These are phyloP conservation scores for Corythoichthys intestinalis DNA, from an alignment of 2,113 vertebrate genomes.

Conservation along the genomic window DNA sequence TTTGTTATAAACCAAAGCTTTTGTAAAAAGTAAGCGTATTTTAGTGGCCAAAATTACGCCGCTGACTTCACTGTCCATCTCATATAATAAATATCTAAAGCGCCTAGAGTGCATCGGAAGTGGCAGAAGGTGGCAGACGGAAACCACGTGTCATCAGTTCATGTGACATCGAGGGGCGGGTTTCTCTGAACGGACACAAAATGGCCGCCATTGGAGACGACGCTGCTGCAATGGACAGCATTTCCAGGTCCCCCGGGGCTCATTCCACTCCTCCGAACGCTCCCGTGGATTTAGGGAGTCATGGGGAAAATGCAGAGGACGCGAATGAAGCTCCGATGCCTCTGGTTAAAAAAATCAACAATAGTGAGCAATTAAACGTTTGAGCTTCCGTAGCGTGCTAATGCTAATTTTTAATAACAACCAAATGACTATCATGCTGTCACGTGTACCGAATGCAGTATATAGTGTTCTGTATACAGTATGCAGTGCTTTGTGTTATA, in stretches of 20 bases:
- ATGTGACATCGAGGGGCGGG: conserved; percentile 54
- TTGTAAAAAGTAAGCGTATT: too few species aligned
- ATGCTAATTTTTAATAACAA: conserved; percentile 31
- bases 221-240: conserved; percentile 66
- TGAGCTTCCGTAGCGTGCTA: conserved; percentile 26
- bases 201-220: conserved; percentile 73
- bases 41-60: too few species aligned
- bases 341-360: conserved; percentile 54
- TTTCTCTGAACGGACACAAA: conserved; percentile 47
- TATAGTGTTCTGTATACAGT: too few species aligned
- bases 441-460: too few species aligned
- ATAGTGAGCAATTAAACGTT: conserved; percentile 47
- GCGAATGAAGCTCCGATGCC: conserved; percentile 25
- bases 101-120: background rate
- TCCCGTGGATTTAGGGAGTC: background rate
- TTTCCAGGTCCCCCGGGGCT: conserved; percentile 48
- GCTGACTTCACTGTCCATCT: too few species aligned
- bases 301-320: conserved; percentile 27
- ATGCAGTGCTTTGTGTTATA: too few species aligned
- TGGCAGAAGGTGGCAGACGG: conserved; percentile 11
- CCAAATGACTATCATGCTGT: too few species aligned
- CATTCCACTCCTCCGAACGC: conserved; percentile 32
- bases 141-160: conserved; percentile 65
- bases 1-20: too few species aligned
- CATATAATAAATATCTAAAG: too few species aligned